Conservation (phyloP, 2,888 invertebrate species). For the Parnassius mnemosyne region DNA sequence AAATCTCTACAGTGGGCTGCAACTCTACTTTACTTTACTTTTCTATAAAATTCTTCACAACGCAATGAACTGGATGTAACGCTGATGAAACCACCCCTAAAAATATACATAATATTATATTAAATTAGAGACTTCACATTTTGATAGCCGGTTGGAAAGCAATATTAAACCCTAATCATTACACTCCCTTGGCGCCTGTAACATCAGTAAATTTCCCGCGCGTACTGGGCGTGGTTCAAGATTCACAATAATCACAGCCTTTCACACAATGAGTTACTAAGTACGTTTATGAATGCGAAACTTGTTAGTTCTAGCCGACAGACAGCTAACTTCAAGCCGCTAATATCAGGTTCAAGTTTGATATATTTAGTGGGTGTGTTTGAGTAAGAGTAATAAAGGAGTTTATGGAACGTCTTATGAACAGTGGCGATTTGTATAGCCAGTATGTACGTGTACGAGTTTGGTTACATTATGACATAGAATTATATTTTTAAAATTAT, state of each 20-base stretch:
- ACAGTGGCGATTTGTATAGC: background rate
- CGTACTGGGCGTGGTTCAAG: conserved; percentile 22
- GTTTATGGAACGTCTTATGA: conserved; percentile 9
- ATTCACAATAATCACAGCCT: conserved; percentile 26
- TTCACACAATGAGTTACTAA: conserved; percentile 11
- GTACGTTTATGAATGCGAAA: conserved; percentile 15
- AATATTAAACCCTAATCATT: conserved; percentile 6
- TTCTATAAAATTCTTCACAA: conserved; percentile 12
- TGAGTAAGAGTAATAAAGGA: conserved; percentile 24
- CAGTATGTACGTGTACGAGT: too few species aligned
- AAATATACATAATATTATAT: too few species aligned
- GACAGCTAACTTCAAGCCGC: conserved; percentile 14
- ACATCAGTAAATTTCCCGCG: conserved; percentile 19
- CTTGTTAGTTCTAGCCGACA: conserved; percentile 14
- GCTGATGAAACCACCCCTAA: conserved; percentile 4
- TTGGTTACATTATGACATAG: too few species aligned
- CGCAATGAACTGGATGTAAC: conserved; percentile 7
- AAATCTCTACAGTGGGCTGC: too few species aligned
- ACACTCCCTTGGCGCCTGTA: background rate
- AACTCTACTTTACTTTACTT: too few species aligned
- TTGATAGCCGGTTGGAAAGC: conserved; percentile 12
- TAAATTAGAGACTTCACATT: conserved; percentile 7
- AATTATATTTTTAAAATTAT: too few species aligned
- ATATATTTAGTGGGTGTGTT: conserved; percentile 20
- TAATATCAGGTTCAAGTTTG: conserved; percentile 24